Evolutionary conservation across 2,888 invertebrate genomes (phyloP), one percentile per base, ranked within the genome.

Genomic region (Zaprionus lineosus): DNA sequence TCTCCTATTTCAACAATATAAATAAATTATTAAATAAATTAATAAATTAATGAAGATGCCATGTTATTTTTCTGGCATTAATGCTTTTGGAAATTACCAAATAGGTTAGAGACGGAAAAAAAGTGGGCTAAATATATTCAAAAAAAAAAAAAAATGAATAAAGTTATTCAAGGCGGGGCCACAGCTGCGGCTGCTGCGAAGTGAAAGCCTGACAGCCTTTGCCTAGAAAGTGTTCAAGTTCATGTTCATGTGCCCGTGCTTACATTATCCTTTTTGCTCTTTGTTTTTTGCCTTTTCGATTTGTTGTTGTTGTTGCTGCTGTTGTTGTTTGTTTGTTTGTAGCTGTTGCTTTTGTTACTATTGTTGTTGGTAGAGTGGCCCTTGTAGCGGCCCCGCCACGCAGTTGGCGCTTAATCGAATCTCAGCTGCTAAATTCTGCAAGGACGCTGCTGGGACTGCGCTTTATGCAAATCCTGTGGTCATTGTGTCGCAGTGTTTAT

Each of bases 401-500:
- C 68, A 52, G 68, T 62, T 50, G 66, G 16, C 41, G 57, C 74
- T 74, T 71, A 77, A 74, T 74, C 74, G 74, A 74, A 77, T 77
- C 55, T 51, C 60, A 55, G 55, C 65, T 69, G 46, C 34, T 46
- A 34, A 39, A 51, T 52, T 64, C 48, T 43, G 73, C 68, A 63
- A 68, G 77, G 72, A 76, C 76, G 77, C 52, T 72, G 62, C 69
- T 56, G 69, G 37, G 37, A 40, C 62, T 63, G 62, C 65, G 72
- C 62, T 66, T 65, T 77, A 77, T 77, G 82, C 78, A 77, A 77
- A 81, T 81, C 53, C 75, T 53, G 71, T 68, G 77, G 77, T 62
- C 81, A 71, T 64, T 79, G 74, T 67, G 59, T 58, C 28, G 50
- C 52, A 46, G 52, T 68, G 36, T 72, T 72, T 72, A 60, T 68